Percentiles rank a stretch among this genome's conserved stretches.
phyloP scores from a whole-genome alignment of 2,113 vertebrate genomes.

The Platichthys stellatus region DNA sequence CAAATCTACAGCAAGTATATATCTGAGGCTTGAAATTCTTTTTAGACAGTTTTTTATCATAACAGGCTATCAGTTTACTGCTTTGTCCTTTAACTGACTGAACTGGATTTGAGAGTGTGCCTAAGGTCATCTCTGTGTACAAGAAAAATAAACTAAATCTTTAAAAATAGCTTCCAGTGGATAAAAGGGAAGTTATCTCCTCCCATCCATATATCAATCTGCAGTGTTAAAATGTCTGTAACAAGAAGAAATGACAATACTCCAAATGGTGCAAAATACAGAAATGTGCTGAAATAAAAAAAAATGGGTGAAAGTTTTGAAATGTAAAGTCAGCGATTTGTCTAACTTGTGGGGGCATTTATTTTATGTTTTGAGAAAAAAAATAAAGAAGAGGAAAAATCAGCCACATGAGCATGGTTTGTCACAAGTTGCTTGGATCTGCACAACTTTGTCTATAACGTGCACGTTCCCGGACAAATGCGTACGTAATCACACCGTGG shows the following conservation, averaged over 20 bases:
- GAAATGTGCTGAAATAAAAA: not conserved
- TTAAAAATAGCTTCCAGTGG: not conserved
- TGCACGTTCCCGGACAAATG: slow-evolving; percentile 7
- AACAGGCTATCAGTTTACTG: slow-evolving; percentile 1
- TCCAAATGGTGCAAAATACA: not conserved
- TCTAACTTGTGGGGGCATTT: not conserved
- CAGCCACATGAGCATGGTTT: not conserved
- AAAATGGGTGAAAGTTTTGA: not conserved
- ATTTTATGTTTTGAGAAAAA: not conserved
- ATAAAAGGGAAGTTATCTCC: not conserved
- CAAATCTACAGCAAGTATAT: too few relatives aligned
- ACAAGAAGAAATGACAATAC: not conserved
- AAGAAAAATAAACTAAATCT: not conserved
- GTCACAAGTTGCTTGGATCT: not conserved
- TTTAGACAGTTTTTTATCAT: too few relatives aligned
- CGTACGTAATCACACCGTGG: slow-evolving; percentile 38
- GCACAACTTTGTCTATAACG: not conserved
- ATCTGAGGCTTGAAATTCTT: too few relatives aligned
- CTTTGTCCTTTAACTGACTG: not conserved
- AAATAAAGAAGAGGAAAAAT: not conserved
- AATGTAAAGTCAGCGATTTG: not conserved
- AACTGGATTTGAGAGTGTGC: not conserved
- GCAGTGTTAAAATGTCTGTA: not conserved
- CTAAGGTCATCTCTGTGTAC: not conserved
- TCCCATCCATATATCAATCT: not conserved